Evolutionary conservation across 2,888 invertebrate genomes (phyloP), one percentile per base, ranked within the genome.

Genomic region (Drosophila antonietae): DNA sequence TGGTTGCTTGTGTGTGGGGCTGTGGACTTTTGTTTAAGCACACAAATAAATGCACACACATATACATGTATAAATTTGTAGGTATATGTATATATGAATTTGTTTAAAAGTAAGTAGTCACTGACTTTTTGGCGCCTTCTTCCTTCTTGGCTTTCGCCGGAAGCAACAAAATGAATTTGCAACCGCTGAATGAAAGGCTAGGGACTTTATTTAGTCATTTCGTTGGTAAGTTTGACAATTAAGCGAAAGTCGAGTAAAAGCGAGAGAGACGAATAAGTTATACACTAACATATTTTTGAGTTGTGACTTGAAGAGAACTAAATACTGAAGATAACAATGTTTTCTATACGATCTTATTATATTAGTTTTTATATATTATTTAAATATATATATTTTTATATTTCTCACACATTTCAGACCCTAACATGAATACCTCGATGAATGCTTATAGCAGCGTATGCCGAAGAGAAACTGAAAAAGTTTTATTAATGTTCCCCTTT

Each of bases 131-230:
- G 68, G 52, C 35, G 41, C 20, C 39, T 52, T 33, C 20, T 37
- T 15, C 68, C 56, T 68, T 68, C 14, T 39, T 6, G 43, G 44
- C 18, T 44, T 23, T 57, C 51, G 53, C 57, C 75, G 63, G 75
- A 75, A 68, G 64, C 68, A 60, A 62, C 51, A 47, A 66, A 76
- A 63, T 76, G 62, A 76, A 76, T 76, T 66, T 58, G 69, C 62
- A 44, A 65, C 41, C 63, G 23, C 63, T 46, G 60, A 64, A 58
- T 65, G 37, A 35, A 35, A 43, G 39, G 49, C 58, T 64, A 15
- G 61, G 44, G 56, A 59, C 44, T 31, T 43, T 33, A 60, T 64
- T 57, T 37, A 59, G 65, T 46, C 75, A 70, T 62, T 74, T 75
- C 18, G 74, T 65, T 46, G 44, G 53, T 37, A 69, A 63, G 47